Evolutionary conservation across 2,113 vertebrate species (phyloP).

Genomic region (Propithecus coquereli): DNA sequence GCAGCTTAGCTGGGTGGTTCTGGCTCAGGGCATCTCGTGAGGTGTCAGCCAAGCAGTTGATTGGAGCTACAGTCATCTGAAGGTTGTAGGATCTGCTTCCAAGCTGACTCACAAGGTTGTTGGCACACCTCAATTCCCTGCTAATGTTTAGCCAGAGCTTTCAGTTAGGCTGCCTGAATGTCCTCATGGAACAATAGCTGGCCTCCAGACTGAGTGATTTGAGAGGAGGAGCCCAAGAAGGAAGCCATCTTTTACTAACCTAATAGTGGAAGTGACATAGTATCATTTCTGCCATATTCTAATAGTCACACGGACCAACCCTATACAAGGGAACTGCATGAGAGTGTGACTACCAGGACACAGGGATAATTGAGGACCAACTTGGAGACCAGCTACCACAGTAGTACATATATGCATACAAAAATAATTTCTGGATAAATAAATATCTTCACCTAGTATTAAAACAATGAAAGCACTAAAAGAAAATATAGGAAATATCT

Average conservation of each 20-base stretch:
- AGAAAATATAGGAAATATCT: background rate
- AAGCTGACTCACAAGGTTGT: background rate
- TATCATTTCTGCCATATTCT: background rate
- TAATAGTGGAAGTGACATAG: background rate
- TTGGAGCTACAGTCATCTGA: background rate
- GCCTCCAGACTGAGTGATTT: background rate
- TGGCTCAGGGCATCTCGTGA: background rate
- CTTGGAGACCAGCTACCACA: background rate
- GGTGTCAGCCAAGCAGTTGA: background rate
- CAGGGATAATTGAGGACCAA: background rate
- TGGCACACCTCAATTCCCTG: background rate
- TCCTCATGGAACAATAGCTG: background rate
- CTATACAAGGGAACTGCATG: background rate
- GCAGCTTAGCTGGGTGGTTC: background rate
- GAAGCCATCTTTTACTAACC: background rate
- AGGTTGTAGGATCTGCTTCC: background rate
- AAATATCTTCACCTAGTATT: background rate
- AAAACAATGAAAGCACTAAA: background rate
- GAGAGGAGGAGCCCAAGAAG: background rate
- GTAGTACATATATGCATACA: background rate
- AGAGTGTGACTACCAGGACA: background rate
- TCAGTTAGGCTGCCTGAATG: background rate
- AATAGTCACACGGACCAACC: background rate
- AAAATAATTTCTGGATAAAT: background rate
- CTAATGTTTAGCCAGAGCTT: background rate